Conservation (phyloP, 2,113 vertebrate genomes). For the Eptesicus fuscus region DNA sequence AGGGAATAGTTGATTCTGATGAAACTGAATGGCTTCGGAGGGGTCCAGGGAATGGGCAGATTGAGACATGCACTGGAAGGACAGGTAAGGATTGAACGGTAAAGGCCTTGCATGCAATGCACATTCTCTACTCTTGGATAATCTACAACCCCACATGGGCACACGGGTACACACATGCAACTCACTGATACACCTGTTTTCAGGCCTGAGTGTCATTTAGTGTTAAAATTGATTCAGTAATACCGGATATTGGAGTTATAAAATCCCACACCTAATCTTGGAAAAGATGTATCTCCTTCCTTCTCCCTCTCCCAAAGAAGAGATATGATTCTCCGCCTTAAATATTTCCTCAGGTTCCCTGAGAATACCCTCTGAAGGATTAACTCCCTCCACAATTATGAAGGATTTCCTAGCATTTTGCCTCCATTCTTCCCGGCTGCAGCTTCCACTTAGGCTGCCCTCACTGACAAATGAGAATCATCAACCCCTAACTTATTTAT, state of each 20-base stretch:
- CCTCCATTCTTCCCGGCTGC: not conserved
- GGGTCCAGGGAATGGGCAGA: not conserved
- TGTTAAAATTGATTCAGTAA: not conserved
- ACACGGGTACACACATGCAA: not conserved
- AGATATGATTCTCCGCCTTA: not conserved
- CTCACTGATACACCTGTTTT: not conserved
- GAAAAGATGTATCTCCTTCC: not conserved
- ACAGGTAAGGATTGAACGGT: not conserved
- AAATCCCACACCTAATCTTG: not conserved
- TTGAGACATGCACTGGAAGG: not conserved
- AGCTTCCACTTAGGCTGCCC: constrained; percentile 47
- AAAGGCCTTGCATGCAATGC: not conserved
- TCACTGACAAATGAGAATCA: constrained; percentile 65
- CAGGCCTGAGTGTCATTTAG: not conserved
- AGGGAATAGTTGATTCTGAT: not conserved
- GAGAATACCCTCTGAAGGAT: constrained; percentile 17
- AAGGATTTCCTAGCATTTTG: constrained; percentile 40
- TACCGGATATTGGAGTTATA: not conserved
- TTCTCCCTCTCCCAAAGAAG: not conserved
- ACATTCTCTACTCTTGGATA: not conserved
- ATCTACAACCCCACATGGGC: not conserved
- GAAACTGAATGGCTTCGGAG: not conserved
- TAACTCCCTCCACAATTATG: constrained; percentile 10
- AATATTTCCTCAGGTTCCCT: constrained; percentile 5
- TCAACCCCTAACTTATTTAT: constrained; percentile 71